Evolutionary conservation across 2,113 vertebrate genomes (phyloP).

Genomic region (Mellivora capensis): DNA sequence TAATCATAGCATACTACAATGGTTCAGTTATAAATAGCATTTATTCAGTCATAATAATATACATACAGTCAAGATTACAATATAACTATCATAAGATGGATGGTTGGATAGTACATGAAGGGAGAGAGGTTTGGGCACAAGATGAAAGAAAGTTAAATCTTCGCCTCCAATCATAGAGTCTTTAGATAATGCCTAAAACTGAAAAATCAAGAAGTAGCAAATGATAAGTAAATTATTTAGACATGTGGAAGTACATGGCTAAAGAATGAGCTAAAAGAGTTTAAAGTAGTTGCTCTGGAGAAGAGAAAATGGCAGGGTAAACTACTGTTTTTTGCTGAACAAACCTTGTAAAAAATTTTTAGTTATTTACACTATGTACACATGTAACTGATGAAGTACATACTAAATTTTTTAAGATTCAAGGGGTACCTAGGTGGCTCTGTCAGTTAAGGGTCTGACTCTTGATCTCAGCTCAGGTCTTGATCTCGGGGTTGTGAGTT

Average conservation of each 20-base stretch:
- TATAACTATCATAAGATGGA: background rate
- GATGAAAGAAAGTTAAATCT: background rate
- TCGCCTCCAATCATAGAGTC: background rate
- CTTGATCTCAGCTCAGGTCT: background rate
- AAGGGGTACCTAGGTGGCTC: background rate
- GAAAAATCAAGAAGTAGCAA: constrained; percentile 9
- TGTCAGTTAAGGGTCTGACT: background rate
- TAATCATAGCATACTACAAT: background rate
- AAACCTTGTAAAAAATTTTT: background rate
- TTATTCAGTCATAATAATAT: background rate
- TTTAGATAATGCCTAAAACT: background rate
- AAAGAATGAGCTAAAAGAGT: constrained; percentile 5
- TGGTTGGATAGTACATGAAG: background rate
- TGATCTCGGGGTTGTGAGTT: background rate
- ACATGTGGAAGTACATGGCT: background rate
- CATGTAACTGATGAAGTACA: background rate
- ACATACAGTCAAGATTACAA: background rate
- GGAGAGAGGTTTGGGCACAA: background rate
- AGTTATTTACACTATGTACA: background rate
- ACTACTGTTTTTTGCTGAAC: background rate
- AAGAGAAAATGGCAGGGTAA: background rate
- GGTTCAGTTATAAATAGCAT: background rate
- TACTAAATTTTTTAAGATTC: background rate
- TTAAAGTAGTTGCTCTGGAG: background rate
- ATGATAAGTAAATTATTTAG: background rate